Conservation (phyloP, 2,113 vertebrate species). For the Phrynosoma blainvillii region DNA sequence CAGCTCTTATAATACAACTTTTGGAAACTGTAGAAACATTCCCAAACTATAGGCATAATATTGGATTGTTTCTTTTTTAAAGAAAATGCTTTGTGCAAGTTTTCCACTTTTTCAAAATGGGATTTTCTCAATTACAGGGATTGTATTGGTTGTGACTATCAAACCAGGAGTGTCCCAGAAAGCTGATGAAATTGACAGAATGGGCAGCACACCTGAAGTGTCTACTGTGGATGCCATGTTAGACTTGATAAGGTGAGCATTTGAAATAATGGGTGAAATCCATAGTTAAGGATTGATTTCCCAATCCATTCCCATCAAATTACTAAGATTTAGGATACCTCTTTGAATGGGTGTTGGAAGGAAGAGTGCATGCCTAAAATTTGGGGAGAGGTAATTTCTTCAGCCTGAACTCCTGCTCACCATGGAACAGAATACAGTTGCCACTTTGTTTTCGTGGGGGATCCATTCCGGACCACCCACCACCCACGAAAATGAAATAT, state of each 20-base stretch:
- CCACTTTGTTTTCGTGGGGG: too few relatives aligned
- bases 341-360: not conserved
- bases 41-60: not conserved
- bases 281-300: not conserved
- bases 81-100: not conserved
- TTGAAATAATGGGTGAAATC: not conserved
- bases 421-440: too few relatives aligned
- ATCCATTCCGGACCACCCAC: too few relatives aligned
- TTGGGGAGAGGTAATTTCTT: not conserved
- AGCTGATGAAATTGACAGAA: constrained; percentile 85
- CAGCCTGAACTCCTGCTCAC: not conserved
- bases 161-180: constrained; percentile 92
- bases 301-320: not conserved
- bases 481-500: too few relatives aligned
- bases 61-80: not conserved
- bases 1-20: too few relatives aligned
- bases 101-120: constrained; percentile 25
- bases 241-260: constrained; percentile 91
- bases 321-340: not conserved
- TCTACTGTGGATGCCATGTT: constrained; percentile 92
- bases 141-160: constrained; percentile 92
- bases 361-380: not conserved
- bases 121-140: constrained; percentile 76
- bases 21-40: not conserved
- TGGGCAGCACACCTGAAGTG: constrained; percentile 89